phyloP scores from a whole-genome alignment of 2,113 vertebrate species.

The Nanorana parkeri region DNA sequence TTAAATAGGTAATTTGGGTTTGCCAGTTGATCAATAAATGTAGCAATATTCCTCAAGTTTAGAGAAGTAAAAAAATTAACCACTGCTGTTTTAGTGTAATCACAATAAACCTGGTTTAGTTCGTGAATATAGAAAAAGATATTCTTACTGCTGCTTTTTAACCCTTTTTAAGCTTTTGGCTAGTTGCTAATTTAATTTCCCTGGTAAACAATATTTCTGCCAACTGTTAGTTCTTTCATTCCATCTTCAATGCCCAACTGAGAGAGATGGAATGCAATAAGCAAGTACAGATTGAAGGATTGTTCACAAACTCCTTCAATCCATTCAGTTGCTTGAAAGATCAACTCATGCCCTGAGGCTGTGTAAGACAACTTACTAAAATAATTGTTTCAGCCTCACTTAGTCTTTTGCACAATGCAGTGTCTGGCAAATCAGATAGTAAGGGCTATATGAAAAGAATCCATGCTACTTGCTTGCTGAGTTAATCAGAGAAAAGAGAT shows the following conservation, averaged over 20 bases:
- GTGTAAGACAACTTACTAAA: conserved; percentile 61
- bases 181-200: background rate
- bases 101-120: background rate
- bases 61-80: background rate
- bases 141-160: background rate
- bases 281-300: conserved; percentile 60
- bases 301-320: conserved; percentile 62
- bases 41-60: too few species aligned
- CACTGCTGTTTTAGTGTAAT: background rate
- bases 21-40: too few species aligned
- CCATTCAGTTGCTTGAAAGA: conserved; percentile 61
- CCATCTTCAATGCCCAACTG: conserved; percentile 53
- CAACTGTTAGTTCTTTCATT: conserved; percentile 51
- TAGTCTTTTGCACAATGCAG: conserved; percentile 49
- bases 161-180: conserved; percentile 14
- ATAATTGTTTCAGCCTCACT: conserved; percentile 63
- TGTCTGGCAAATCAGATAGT: conserved; percentile 47
- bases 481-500: conserved; percentile 23
- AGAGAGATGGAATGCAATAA: conserved; percentile 62
- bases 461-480: conserved; percentile 26
- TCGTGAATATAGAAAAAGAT: background rate
- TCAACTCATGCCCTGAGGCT: conserved; percentile 62
- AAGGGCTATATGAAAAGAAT: conserved; percentile 31
- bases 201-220: conserved; percentile 44
- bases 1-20: too few species aligned